Conservation (phyloP, 2,113 vertebrate species). For the Pelodiscus sinensis region DNA sequence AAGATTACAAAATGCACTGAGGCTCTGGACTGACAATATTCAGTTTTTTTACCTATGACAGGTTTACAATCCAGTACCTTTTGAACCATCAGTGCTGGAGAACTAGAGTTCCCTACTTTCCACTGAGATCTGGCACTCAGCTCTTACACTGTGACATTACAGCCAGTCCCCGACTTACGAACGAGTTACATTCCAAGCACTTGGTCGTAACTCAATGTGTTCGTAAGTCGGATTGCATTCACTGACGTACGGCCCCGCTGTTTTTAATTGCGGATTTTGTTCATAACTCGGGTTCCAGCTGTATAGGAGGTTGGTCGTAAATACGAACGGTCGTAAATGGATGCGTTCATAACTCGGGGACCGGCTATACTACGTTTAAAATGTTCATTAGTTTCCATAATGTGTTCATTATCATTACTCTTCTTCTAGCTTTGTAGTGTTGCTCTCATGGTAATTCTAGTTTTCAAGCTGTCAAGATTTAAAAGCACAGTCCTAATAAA, state of each 20-base stretch:
- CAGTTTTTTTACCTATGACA: not conserved
- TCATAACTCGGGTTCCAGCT: no score
- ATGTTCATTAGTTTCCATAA: conserved; percentile 49
- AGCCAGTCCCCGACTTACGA: no score
- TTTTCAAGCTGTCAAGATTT: conserved; percentile 35
- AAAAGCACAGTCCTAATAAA: not conserved
- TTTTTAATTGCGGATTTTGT: no score
- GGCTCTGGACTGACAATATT: not conserved
- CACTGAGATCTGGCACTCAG: not conserved
- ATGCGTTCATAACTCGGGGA: no score
- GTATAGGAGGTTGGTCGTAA: no score
- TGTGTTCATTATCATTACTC: conserved; percentile 46
- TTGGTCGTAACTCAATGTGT: no score
- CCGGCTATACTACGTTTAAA: conserved; percentile 20
- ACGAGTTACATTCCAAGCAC: no score
- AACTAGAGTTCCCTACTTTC: conserved; percentile 6
- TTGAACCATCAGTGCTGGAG: not conserved
- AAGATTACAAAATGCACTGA: not conserved
- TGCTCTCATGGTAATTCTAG: conserved; percentile 50
- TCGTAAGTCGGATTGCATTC: no score
- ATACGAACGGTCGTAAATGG: no score
- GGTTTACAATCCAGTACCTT: conserved; percentile 12
- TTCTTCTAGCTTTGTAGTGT: conserved; percentile 39
- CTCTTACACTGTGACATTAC: not conserved
- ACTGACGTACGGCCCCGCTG: no score